Evolutionary conservation across 2,113 vertebrate genomes (phyloP).

Genomic region (Ophiodon elongatus): DNA sequence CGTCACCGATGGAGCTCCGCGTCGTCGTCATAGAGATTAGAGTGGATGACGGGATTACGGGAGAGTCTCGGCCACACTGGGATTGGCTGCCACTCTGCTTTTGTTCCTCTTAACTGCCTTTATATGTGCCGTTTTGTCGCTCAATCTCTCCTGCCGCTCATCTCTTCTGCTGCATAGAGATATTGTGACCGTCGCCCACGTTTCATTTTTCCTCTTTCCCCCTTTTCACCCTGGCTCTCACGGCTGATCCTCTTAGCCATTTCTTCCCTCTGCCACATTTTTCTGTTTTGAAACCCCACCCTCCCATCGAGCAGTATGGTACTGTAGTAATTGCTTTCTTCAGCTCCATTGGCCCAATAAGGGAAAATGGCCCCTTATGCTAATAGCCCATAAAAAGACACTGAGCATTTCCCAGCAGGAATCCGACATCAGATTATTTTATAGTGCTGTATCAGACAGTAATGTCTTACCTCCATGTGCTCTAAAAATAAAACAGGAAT

Average conservation of each 20-base stretch:
- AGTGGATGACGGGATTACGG: slow-evolving; percentile 67
- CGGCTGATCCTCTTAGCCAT: slow-evolving; percentile 47
- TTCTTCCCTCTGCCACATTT: slow-evolving; percentile 32
- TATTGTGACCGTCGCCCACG: slow-evolving; percentile 16
- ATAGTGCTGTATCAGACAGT: slow-evolving; percentile 32
- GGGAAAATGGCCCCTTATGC: slow-evolving; percentile 68
- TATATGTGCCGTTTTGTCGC: slow-evolving; percentile 40
- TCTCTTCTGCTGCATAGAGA: slow-evolving; percentile 28
- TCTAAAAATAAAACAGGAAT: slow-evolving; percentile 46
- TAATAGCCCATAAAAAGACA: slow-evolving; percentile 73
- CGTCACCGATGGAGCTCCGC: slow-evolving; percentile 59
- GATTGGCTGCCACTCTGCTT: slow-evolving; percentile 53
- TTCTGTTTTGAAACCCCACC: slow-evolving; percentile 50
- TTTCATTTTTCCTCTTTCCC: slow-evolving; percentile 17
- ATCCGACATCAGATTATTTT: slow-evolving; percentile 63
- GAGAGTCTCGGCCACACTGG: slow-evolving; percentile 38
- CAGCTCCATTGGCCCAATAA: slow-evolving; percentile 74
- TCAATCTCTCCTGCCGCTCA: slow-evolving; percentile 31
- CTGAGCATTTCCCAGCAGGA: slow-evolving; percentile 65
- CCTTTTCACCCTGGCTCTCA: slow-evolving; percentile 13
- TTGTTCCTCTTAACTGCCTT: slow-evolving; percentile 56
- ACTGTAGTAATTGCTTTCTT: slow-evolving; percentile 77
- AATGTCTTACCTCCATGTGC: slow-evolving; percentile 28
- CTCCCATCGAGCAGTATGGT: slow-evolving; percentile 58
- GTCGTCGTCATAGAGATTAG: slow-evolving; percentile 65